Percentiles rank a stretch among this genome's conserved stretches.
phyloP scores from a whole-genome alignment of 2,113 vertebrate species.

The Glaucidium brasilianum region DNA sequence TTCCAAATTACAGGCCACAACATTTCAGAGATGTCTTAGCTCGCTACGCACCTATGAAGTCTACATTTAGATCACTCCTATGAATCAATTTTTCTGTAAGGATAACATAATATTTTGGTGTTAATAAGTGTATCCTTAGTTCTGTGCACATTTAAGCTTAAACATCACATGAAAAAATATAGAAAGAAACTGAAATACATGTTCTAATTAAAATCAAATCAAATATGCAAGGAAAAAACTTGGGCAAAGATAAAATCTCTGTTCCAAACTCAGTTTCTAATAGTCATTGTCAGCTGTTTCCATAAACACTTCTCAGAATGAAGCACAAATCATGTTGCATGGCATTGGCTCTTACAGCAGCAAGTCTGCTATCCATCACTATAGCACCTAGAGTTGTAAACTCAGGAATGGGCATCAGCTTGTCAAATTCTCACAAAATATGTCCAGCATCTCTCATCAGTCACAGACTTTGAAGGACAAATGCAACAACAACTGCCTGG shows the following conservation, averaged over 20 bases:
- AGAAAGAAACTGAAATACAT: neutral
- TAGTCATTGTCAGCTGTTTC: neutral
- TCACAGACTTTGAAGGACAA: slow-evolving; percentile 30
- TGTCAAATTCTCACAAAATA: slow-evolving; percentile 49
- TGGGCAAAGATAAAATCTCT: neutral
- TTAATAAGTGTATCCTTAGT: neutral
- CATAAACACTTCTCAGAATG: neutral
- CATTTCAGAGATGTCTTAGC: neutral
- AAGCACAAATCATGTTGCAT: neutral
- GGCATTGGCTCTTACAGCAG: neutral
- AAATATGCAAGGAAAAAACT: neutral
- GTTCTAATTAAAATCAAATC: neutral
- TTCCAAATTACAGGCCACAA: neutral
- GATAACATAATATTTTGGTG: neutral
- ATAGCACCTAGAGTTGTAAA: neutral
- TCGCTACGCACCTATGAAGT: neutral
- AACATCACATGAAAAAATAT: neutral
- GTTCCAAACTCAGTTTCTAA: neutral
- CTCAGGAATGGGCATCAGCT: neutral
- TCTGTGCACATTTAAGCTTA: neutral
- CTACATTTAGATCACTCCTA: neutral
- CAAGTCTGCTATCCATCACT: slow-evolving; percentile 30
- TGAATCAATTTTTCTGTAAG: neutral
- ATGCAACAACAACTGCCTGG: neutral
- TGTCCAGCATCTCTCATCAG: neutral